Percentiles rank a stretch among this genome's conserved stretches.
phyloP scores from a whole-genome alignment of 1,140 invertebrate species.

The Magallana angulata region DNA sequence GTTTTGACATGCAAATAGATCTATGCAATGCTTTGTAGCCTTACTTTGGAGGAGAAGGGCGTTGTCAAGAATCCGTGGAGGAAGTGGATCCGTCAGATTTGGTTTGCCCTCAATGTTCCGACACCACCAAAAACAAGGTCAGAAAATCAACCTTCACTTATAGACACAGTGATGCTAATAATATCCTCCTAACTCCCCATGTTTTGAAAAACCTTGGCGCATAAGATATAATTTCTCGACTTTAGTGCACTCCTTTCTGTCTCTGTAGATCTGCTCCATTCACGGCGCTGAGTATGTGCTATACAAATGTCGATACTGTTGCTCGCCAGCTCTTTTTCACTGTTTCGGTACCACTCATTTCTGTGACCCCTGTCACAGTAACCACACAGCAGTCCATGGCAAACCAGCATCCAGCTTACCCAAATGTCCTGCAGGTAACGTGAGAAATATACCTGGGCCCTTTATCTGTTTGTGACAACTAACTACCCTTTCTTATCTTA shows the following conservation, averaged over 20 bases:
- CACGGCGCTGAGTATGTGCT: conserved; percentile 59
- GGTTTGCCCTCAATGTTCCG: conserved; percentile 96
- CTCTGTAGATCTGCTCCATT: conserved; percentile 42
- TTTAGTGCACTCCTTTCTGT: not conserved
- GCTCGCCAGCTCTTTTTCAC: conserved; percentile 51
- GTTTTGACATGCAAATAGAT: no score
- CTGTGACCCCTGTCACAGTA: conserved; percentile 56
- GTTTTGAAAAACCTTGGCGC: no score
- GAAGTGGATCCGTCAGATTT: conserved; percentile 94
- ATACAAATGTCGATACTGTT: conserved; percentile 64
- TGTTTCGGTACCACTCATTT: conserved; percentile 64
- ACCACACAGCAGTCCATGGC: not conserved
- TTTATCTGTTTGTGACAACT: no score
- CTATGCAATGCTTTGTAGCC: conserved; percentile 82
- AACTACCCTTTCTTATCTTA: no score
- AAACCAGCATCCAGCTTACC: conserved; percentile 38
- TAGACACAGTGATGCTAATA: no score
- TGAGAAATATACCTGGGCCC: no score
- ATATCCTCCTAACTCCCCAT: no score
- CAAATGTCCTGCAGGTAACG: conserved; percentile 54
- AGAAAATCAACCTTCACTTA: no score
- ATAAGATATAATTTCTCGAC: no score
- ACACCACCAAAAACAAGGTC: conserved; percentile 5
- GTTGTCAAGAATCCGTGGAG: conserved; percentile 90
- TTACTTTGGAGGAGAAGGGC: conserved; percentile 97